A percentile compares a stretch with the other conserved stretches of the same genome.
These are phyloP conservation scores for Xiphydria camelus DNA, from an alignment of 2,888 invertebrate genomes.

Conservation along the genomic window DNA sequence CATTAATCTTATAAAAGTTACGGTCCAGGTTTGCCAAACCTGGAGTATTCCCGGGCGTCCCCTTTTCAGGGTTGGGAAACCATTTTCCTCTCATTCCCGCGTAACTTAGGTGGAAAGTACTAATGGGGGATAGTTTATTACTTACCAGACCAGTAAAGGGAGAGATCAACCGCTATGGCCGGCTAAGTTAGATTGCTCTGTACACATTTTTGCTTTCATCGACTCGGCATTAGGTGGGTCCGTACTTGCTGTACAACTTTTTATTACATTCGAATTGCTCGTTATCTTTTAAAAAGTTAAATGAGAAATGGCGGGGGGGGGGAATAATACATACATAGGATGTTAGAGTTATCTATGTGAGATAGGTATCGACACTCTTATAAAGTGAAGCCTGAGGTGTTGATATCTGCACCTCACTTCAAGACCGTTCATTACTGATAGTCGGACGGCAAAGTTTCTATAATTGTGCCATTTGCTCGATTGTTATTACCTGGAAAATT, in stretches of 20 bases:
- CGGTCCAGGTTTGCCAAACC: not conserved
- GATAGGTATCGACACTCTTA: too few relatives aligned
- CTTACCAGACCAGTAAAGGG: not conserved
- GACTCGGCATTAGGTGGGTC: too few relatives aligned
- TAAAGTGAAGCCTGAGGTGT: too few relatives aligned
- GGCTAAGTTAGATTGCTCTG: constrained; percentile 19
- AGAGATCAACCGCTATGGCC: not conserved
- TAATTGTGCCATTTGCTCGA: too few relatives aligned
- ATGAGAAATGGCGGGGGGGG: constrained; percentile 16
- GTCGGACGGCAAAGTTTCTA: too few relatives aligned
- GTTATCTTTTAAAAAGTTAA: constrained; percentile 26
- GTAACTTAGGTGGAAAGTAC: constrained; percentile 5
- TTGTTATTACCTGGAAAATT: too few relatives aligned
- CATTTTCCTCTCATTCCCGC: not conserved
- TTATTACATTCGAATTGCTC: constrained; percentile 30
- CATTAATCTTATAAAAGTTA: not conserved
- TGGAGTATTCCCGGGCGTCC: not conserved
- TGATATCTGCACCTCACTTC: too few relatives aligned
- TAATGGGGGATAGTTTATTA: constrained; percentile 25
- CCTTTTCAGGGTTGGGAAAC: not conserved
- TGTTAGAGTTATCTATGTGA: too few relatives aligned
- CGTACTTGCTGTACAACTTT: constrained; percentile 16
- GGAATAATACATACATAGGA: too few relatives aligned
- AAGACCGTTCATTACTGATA: too few relatives aligned
- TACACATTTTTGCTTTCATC: constrained; percentile 14